phyloP scores from a whole-genome alignment of 2,113 vertebrate species.

The Dipodomys stephensi region DNA sequence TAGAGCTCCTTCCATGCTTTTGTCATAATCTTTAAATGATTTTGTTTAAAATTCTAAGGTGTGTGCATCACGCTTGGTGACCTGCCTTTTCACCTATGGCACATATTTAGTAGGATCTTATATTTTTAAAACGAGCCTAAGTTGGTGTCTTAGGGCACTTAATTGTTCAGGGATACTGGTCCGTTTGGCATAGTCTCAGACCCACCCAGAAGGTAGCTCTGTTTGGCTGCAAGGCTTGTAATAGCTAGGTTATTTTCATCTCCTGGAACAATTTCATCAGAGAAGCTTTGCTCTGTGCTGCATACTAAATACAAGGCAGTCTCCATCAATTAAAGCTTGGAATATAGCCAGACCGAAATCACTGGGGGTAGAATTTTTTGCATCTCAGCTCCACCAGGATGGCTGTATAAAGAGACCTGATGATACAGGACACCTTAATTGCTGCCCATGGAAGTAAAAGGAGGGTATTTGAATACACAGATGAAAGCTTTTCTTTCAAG shows the following conservation, averaged over 20 bases:
- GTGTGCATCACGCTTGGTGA: not conserved
- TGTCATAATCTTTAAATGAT: conserved; percentile 37
- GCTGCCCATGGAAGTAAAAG: conserved; percentile 38
- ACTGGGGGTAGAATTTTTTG: conserved; percentile 66
- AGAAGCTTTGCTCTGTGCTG: conserved; percentile 58
- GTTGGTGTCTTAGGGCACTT: conserved; percentile 28
- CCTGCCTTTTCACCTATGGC: not conserved
- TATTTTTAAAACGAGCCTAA: conserved; percentile 39
- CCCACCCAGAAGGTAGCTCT: conserved; percentile 25
- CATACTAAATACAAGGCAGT: conserved; percentile 66
- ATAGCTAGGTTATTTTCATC: conserved; percentile 56
- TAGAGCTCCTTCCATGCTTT: conserved; percentile 44
- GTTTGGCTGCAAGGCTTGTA: conserved; percentile 40
- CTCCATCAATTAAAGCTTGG: conserved; percentile 76
- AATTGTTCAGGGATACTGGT: conserved; percentile 1
- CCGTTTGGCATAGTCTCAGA: not conserved
- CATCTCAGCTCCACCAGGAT: conserved; percentile 60
- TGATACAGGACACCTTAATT: conserved; percentile 72
- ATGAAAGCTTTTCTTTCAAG: conserved; percentile 74
- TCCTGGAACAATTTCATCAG: conserved; percentile 60
- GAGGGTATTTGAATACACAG: conserved; percentile 50
- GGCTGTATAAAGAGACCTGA: conserved; percentile 51
- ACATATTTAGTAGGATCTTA: conserved; percentile 41
- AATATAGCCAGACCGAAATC: conserved; percentile 73
- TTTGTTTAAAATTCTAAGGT: conserved; percentile 54